These are phyloP conservation scores for Microplitis demolitor DNA, from an alignment of 1,140 invertebrate genomes.

Conservation along the genomic window DNA sequence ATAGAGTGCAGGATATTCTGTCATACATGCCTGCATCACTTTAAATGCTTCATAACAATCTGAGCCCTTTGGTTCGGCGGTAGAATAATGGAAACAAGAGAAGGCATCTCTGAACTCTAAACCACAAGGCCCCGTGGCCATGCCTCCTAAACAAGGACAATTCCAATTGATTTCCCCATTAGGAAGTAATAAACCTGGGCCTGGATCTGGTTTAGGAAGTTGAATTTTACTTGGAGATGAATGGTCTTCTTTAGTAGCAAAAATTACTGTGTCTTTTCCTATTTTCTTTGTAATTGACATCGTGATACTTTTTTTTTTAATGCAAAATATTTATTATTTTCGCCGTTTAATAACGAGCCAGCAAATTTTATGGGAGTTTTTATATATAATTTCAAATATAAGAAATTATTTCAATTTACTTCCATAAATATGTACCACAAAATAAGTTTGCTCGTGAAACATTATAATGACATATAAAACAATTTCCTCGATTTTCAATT, in stretches of 20 bases:
- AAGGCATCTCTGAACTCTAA: slow-evolving; percentile 91
- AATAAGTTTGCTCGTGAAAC: no score
- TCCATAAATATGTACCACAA: no score
- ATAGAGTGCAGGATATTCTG: slow-evolving; percentile 86
- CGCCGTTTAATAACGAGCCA: no score
- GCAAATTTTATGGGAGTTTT: no score
- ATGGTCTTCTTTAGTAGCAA: slow-evolving; percentile 82
- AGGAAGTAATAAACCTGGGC: slow-evolving; percentile 79
- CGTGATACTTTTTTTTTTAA: slow-evolving; percentile 2
- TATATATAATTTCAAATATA: no score
- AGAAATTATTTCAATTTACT: no score
- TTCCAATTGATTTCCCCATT: slow-evolving; percentile 96
- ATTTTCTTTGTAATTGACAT: slow-evolving; percentile 60
- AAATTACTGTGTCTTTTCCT: slow-evolving; percentile 85
- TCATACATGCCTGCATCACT: slow-evolving; percentile 92
- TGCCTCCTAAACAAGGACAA: slow-evolving; percentile 94
- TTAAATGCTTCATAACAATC: slow-evolving; percentile 91
- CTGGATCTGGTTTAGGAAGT: slow-evolving; percentile 74
- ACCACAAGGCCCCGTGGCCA: slow-evolving; percentile 94
- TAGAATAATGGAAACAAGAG: slow-evolving; percentile 90
- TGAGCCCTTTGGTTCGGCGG: slow-evolving; percentile 79
- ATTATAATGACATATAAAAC: no score
- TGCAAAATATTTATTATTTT: no score
- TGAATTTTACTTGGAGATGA: slow-evolving; percentile 72
- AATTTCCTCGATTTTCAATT: no score